Percentiles rank a stretch among this genome's conserved stretches.
Evolutionary conservation across 2,113 vertebrate genomes (phyloP).

Genomic region (Typhlomys cinereus): DNA sequence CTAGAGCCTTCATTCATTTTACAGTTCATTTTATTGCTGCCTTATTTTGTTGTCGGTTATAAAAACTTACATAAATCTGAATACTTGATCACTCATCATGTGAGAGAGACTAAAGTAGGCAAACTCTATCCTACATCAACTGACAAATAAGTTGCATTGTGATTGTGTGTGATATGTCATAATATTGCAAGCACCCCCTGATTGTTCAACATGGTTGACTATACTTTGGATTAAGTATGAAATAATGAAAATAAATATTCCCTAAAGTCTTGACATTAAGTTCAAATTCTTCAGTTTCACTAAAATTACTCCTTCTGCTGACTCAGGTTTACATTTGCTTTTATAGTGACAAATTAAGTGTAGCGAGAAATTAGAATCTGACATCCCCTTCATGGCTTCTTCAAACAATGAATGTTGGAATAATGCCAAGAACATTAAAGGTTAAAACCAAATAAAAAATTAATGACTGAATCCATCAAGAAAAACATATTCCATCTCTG

Average conservation of each 20-base stretch:
- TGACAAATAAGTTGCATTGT: slow-evolving; percentile 34
- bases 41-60: slow-evolving; percentile 64
- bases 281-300: slow-evolving; percentile 35
- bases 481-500: slow-evolving; percentile 89
- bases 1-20: slow-evolving; percentile 32
- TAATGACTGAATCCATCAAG: slow-evolving; percentile 90
- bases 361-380: slow-evolving; percentile 73
- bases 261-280: background rate
- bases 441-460: slow-evolving; percentile 54
- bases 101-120: slow-evolving; percentile 50
- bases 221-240: background rate
- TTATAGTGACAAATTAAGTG: slow-evolving; percentile 48
- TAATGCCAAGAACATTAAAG: slow-evolving; percentile 56
- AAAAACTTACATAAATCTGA: slow-evolving; percentile 44
- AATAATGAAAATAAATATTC: slow-evolving; percentile 52
- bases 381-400: slow-evolving; percentile 80
- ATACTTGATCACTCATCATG: slow-evolving; percentile 30
- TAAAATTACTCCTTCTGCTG: background rate
- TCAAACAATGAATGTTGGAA: slow-evolving; percentile 77
- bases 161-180: slow-evolving; percentile 61
- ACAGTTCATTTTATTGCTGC: slow-evolving; percentile 40
- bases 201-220: slow-evolving; percentile 30
- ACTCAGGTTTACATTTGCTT: slow-evolving; percentile 43
- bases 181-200: slow-evolving; percentile 38
- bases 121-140: background rate